These are phyloP conservation scores for Adelognathus sp. DNA, from an alignment of 2,888 invertebrate genomes.

Conservation along the genomic window DNA sequence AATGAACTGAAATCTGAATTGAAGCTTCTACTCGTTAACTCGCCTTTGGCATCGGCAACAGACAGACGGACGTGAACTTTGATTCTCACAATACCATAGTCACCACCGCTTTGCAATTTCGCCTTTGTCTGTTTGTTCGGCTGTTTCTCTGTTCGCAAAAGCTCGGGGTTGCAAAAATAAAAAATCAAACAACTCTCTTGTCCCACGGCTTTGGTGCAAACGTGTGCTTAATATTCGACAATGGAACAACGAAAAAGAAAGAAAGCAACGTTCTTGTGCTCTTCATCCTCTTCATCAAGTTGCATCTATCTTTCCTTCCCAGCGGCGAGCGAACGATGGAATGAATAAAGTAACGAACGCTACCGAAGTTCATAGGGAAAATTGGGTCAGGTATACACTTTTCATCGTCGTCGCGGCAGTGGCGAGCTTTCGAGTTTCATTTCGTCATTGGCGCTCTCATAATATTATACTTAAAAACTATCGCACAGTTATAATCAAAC, in stretches of 20 bases:
- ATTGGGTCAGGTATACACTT: constrained; percentile 43
- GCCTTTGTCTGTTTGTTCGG: background rate
- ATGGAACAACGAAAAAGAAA: background rate
- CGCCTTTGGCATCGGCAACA: too few relatives aligned
- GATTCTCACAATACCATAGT: background rate
- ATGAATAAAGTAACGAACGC: constrained; percentile 1
- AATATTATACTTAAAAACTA: background rate
- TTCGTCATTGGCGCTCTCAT: background rate
- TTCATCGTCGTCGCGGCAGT: constrained; percentile 22
- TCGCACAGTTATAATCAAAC: background rate
- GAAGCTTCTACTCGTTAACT: too few relatives aligned
- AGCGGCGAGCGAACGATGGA: background rate
- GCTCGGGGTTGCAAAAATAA: background rate
- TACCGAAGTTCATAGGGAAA: constrained; percentile 34
- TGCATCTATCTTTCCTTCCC: background rate
- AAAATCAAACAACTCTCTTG: background rate
- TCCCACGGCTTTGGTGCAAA: background rate
- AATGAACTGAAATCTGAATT: too few relatives aligned
- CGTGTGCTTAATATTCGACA: constrained; percentile 16
- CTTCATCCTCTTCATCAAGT: constrained; percentile 31
- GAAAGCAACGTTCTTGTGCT: constrained; percentile 26
- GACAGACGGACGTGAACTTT: too few relatives aligned
- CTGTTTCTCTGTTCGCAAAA: background rate
- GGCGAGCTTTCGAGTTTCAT: constrained; percentile 27
- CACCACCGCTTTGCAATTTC: background rate